Conservation (phyloP, 2,113 vertebrate genomes). For the Clarias gariepinus region DNA sequence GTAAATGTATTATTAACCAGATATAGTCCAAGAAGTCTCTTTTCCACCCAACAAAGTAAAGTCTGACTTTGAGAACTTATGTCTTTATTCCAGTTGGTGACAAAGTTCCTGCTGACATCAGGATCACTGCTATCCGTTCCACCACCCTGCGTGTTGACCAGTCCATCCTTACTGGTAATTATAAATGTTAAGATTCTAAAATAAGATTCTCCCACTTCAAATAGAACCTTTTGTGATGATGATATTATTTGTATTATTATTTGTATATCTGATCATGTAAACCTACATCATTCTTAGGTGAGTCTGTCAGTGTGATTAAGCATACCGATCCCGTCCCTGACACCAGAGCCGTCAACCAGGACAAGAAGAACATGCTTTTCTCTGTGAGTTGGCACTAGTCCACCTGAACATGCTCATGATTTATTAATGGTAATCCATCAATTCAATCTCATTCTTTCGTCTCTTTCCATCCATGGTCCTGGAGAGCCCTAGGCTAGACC, state of each 20-base stretch:
- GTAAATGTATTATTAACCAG: neutral
- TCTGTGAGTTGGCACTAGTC: conserved; percentile 78
- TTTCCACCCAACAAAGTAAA: neutral
- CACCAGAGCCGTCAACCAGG: conserved; percentile 93
- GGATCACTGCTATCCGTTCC: conserved; percentile 83
- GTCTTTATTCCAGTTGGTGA: conserved; percentile 79
- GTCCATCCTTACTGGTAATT: conserved; percentile 86
- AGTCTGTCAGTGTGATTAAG: conserved; percentile 96
- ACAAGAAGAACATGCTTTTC: conserved; percentile 99
- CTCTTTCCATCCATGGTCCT: neutral
- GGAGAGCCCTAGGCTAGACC: neutral
- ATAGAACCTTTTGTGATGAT: neutral
- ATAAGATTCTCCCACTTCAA: neutral
- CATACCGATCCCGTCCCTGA: conserved; percentile 88
- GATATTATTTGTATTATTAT: neutral
- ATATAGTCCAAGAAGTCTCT: neutral
- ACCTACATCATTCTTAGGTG: conserved; percentile 72
- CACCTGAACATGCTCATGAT: neutral
- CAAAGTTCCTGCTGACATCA: conserved; percentile 91
- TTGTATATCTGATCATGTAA: conserved; percentile 11
- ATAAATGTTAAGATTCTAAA: neutral
- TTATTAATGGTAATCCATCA: neutral
- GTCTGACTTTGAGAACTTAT: neutral
- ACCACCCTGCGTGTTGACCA: conserved; percentile 91
- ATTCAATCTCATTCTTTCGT: neutral